Base-by-base conservation (phyloP, 2,888 invertebrate genomes). In the Cactoblastis cactorum region DNA sequence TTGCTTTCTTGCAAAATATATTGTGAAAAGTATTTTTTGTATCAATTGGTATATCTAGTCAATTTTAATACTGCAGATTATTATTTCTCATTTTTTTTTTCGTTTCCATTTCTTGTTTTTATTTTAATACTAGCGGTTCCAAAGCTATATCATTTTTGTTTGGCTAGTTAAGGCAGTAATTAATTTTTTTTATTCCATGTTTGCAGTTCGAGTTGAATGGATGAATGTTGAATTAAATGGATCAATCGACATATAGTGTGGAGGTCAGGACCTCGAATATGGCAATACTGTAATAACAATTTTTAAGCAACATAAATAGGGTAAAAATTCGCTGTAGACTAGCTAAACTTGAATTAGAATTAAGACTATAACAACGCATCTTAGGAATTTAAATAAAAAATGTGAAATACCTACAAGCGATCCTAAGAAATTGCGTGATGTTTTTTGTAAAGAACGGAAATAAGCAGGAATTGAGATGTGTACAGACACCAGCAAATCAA, bases 401-500 rank as follows among this genome's bases (percentile, higher is more conserved):
- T 33, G 33, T 17, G 14, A 17, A 38, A 38, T 38, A 39, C 22
- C 39, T 22, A 38, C n/a, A 38, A 11, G 11, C 18, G 18, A n/a
- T 18, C 38, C 18, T n/a, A 18, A 17, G 11, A 4, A 11, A 38
- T 37, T 18, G 38, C 38, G 18, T 18, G 0, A 38, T 28, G 9
- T 28, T 37, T 18, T 45, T 45, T 38, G 15, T 15, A 11, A 45
- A 37, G 45, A 15, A 37, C 39, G 45, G 18, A 52, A 39, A 52
- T 47, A 43, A 51, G 56, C 45, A 56, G 71, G 67, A 74, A 70
- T 74, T 73, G 69, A 71, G 62, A 52, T 61, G 58, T 58, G 54
- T 67, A 53, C 55, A 49, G 22, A 4, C 22, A 4, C 22, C 6
- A 22, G 22, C 22, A 3, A 3, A 22, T 6, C 22, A 22, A 22